phyloP scores from a whole-genome alignment of 1,140 invertebrate genomes.

The Helicoverpa armigera region DNA sequence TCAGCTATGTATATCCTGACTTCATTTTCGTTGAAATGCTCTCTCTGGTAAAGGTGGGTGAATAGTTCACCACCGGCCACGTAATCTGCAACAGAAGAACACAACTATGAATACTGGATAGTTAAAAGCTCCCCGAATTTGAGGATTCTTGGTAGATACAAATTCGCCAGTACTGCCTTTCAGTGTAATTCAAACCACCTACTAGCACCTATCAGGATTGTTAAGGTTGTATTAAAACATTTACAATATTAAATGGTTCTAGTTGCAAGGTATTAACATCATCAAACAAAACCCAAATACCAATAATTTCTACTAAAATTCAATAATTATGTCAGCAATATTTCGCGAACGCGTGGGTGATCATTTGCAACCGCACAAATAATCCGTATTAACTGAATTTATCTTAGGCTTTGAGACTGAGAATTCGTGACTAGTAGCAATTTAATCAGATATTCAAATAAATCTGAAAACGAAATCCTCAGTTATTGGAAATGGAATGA shows the following conservation, averaged over 20 bases:
- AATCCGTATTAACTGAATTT: not conserved
- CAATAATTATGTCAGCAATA: constrained; percentile 9
- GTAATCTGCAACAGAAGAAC: constrained; percentile 91
- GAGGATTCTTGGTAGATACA: not conserved
- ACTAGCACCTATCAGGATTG: no score
- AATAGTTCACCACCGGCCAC: constrained; percentile 97
- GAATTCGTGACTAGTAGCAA: constrained; percentile 22
- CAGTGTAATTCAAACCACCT: no score
- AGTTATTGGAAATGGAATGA: constrained; percentile 1
- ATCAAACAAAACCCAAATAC: constrained; percentile 12
- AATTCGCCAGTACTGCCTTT: not conserved
- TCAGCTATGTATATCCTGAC: constrained; percentile 97
- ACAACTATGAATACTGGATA: not conserved
- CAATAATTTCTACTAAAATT: constrained; percentile 11
- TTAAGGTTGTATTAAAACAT: no score
- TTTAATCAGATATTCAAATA: constrained; percentile 9
- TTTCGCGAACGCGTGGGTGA: constrained; percentile 9
- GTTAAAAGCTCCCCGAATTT: not conserved
- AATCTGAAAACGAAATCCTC: not conserved
- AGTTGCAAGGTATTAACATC: not conserved
- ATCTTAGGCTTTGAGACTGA: not conserved
- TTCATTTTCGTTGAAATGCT: constrained; percentile 94
- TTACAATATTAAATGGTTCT: not conserved
- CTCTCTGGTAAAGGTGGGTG: constrained; percentile 95
- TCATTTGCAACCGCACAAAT: constrained; percentile 31